Percentiles rank a stretch among this genome's conserved stretches.
phyloP scores from a whole-genome alignment of 2,797 vertebrate genomes.

The Petrocephalus schoutedeni region DNA sequence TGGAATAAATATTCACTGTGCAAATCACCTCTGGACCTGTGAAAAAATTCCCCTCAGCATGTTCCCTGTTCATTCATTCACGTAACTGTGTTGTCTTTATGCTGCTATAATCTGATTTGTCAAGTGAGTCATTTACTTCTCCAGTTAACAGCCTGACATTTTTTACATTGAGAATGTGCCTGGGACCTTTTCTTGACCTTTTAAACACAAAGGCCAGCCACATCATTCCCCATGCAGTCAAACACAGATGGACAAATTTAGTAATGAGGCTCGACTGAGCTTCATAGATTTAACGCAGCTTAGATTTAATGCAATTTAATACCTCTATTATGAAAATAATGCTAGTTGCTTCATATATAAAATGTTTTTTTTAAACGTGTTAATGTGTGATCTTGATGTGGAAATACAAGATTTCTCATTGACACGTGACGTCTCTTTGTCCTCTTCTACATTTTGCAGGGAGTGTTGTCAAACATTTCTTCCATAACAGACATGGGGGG shows the following conservation, averaged over 20 bases:
- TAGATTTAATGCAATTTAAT: neutral
- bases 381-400: neutral
- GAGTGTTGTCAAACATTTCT: conserved; percentile 83
- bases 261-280: neutral
- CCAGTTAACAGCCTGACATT: neutral
- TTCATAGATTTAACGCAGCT: neutral
- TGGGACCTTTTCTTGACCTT: neutral
- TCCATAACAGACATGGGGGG: conserved; percentile 86
- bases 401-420: neutral
- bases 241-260: neutral
- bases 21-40: neutral
- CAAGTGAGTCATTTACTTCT: neutral
- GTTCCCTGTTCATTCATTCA: neutral
- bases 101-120: neutral
- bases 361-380: neutral
- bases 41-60: neutral
- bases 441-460: conserved; percentile 53
- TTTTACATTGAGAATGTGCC: neutral
- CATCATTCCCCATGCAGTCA: neutral
- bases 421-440: neutral
- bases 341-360: neutral
- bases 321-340: neutral
- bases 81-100: neutral
- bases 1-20: neutral
- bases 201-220: neutral